A percentile compares a stretch with the other conserved stretches of the same genome.
Evolutionary conservation across 1,140 invertebrate genomes (phyloP).

Genomic region (Drosophila bocqueti): DNA sequence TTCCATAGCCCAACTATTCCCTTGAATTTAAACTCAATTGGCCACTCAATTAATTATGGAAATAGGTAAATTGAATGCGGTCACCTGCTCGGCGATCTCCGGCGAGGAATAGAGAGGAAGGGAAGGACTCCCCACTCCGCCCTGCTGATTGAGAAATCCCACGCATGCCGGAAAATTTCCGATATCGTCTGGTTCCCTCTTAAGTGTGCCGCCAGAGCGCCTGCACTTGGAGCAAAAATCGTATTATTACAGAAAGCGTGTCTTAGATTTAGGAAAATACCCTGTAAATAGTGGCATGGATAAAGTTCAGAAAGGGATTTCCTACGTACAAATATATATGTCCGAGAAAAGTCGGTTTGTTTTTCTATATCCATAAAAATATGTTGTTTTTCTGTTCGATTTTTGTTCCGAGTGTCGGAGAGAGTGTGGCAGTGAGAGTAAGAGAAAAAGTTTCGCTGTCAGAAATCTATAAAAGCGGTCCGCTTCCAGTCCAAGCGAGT

Average conservation of each 20-base stretch:
- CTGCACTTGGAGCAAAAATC: neutral
- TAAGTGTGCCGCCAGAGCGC: slow-evolving; percentile 19
- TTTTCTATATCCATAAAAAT: neutral
- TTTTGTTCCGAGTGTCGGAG: slow-evolving; percentile 15
- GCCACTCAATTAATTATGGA: slow-evolving; percentile 8
- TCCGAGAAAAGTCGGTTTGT: neutral
- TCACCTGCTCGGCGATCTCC: slow-evolving; percentile 6
- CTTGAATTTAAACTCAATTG: slow-evolving; percentile 39
- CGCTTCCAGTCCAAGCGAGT: slow-evolving; percentile 31
- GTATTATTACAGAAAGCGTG: neutral
- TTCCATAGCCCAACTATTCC: slow-evolving; percentile 27
- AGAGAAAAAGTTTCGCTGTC: slow-evolving; percentile 10
- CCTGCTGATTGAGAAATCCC: slow-evolving; percentile 22
- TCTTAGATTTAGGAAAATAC: neutral
- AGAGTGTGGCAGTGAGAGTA: slow-evolving; percentile 5
- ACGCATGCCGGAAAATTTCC: slow-evolving; percentile 42
- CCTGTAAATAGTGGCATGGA: neutral
- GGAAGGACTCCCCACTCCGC: slow-evolving; percentile 1
- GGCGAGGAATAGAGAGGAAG: neutral
- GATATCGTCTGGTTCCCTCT: slow-evolving; percentile 37
- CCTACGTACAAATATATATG: too few relatives aligned
- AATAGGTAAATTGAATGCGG: slow-evolving; percentile 16
- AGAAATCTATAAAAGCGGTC: slow-evolving; percentile 48
- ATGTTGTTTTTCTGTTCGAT: neutral
- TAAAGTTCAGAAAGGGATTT: neutral